Evolutionary conservation across 2,888 invertebrate species (phyloP).

Genomic region (Calameuta pallipes): DNA sequence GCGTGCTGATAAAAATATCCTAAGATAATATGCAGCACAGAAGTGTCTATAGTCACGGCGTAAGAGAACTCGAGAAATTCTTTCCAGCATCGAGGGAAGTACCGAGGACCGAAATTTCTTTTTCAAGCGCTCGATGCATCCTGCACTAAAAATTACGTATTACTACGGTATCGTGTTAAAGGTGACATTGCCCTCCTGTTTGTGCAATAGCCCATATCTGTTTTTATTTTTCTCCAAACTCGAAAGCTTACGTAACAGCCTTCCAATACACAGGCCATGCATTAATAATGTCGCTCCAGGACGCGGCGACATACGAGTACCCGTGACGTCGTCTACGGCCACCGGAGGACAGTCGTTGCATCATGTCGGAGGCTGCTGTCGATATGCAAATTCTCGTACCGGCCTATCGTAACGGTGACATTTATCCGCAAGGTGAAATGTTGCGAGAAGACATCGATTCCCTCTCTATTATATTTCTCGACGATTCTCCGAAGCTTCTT

Average conservation of each 20-base stretch:
- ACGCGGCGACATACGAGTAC: not conserved
- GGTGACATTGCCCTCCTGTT: not conserved
- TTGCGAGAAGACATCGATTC: not conserved
- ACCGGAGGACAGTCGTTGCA: not conserved
- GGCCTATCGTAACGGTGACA: not conserved
- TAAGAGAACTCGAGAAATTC: not conserved
- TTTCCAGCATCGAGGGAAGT: not conserved
- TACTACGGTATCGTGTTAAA: not conserved
- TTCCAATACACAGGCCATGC: not conserved
- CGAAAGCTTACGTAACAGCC: not conserved
- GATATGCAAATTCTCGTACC: slow-evolving; percentile 1
- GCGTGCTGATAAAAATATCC: not conserved
- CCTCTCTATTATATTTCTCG: not conserved
- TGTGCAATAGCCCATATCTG: not conserved
- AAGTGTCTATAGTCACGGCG: not conserved
- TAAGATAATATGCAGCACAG: not conserved
- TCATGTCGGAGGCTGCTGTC: not conserved
- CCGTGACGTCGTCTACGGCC: not conserved
- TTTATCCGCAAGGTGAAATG: slow-evolving; percentile 4
- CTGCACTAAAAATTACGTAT: not conserved
- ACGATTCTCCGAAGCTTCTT: not conserved
- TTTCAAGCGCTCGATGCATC: not conserved
- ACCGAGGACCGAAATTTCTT: not conserved
- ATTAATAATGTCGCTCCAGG: not conserved
- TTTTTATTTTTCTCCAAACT: not conserved